Evolutionary conservation across 1,140 invertebrate genomes (phyloP), one percentile per base, ranked within the genome.

Genomic region (Neocloeon triangulifer): DNA sequence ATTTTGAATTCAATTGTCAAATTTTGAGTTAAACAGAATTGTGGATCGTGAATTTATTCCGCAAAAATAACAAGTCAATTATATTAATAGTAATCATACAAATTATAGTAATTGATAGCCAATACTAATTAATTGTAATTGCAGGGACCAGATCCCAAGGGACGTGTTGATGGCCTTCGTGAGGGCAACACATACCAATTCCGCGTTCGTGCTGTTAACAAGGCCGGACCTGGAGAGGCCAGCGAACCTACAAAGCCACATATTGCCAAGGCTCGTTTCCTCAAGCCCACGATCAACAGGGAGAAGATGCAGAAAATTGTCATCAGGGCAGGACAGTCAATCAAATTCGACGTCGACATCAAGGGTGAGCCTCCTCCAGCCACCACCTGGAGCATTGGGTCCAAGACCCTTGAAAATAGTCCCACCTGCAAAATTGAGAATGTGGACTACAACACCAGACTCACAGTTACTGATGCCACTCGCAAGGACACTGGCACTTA

Each of bases 161-260:
- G 72, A 19, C 70, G 69, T 10, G 81, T 91, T 23, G 69, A 74
- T 5, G 82, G 80, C 2, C 55, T 94, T 10, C 81, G 73, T 55
- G 88, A 92, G 61, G 85, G 86, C 37, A 79, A 85, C 40, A 70
- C 72, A 8, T 94, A 94, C 50, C 82, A 92, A 52, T 95, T 96
- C 62, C 61, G 89, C 25, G 79, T 94, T 1, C 59, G 70, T 13
- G 89, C 89, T 19, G 72, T 94, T 2, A 95, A 95, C 53, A 92
- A 94, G 51, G 88, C 86, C 27, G 89, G 92, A 9, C 71, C 74
- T 8, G 79, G 85, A 23, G 82, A 88, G 43, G 74, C 85, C 0
- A 80, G 81, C 29, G 84, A 92, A 38, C 59, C 80, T 1, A 88
- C 81, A 1, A 75, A 85, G 40, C 77, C 76, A 26, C 80, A 89